Percentiles rank a stretch among this genome's conserved stretches.
Evolutionary conservation across 2,113 vertebrate genomes (phyloP).

Genomic region (Pogonocichla stellata): DNA sequence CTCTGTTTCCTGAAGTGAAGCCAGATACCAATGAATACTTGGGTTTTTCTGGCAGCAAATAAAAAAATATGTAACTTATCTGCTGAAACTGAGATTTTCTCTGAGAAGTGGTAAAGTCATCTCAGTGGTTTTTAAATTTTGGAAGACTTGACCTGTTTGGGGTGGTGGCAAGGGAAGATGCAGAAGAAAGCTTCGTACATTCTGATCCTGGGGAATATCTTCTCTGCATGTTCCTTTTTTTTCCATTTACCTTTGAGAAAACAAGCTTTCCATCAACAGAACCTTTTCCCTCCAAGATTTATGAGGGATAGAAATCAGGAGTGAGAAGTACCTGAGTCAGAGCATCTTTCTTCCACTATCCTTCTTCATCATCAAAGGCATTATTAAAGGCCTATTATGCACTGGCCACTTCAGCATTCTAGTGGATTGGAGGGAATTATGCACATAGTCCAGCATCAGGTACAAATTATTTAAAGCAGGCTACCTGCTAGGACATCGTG

Average conservation of each 20-base stretch:
- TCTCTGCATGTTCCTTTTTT: neutral
- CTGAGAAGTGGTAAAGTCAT: neutral
- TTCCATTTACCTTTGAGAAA: neutral
- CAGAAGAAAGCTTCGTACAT: neutral
- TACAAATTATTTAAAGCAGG: neutral
- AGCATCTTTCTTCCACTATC: neutral
- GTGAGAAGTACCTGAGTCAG: neutral
- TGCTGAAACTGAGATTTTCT: neutral
- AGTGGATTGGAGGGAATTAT: neutral
- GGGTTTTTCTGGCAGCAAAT: neutral
- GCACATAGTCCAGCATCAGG: neutral
- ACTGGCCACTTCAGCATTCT: neutral
- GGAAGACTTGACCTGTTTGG: neutral
- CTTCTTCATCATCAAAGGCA: neutral
- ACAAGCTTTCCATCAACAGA: neutral
- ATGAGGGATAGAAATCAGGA: neutral
- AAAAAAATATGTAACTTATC: neutral
- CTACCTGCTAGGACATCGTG: neutral
- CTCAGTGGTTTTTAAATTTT: neutral
- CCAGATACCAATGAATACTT: neutral
- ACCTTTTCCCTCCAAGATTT: neutral
- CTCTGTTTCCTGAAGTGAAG: neutral
- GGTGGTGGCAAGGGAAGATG: neutral
- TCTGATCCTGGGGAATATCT: neutral
- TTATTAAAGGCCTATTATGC: neutral